phyloP scores from a whole-genome alignment of 2,888 invertebrate species.

The Merodon equestris region DNA sequence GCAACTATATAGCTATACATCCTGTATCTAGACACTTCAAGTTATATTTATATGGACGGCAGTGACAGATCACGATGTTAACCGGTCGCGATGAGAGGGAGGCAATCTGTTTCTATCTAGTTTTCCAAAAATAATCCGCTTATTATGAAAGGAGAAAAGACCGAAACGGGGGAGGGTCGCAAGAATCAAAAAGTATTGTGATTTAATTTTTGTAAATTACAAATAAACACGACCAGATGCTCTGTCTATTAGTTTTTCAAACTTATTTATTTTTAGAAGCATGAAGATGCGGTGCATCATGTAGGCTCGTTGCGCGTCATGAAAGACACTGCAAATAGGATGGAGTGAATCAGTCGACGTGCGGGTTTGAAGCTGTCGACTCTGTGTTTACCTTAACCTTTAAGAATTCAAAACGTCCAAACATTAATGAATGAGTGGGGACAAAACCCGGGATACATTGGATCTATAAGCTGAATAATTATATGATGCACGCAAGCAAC shows the following conservation, averaged over 20 bases:
- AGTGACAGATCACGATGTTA: conserved; percentile 47
- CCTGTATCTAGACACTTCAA: too few relatives aligned
- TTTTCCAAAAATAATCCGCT: conserved; percentile 56
- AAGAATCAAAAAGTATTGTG: conserved; percentile 35
- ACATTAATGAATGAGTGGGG: too few relatives aligned
- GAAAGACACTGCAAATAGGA: conserved; percentile 9
- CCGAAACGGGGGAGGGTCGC: conserved; percentile 53
- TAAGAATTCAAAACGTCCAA: too few relatives aligned
- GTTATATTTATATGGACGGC: conserved; percentile 18
- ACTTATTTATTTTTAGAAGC: conserved; percentile 39
- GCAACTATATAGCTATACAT: too few relatives aligned
- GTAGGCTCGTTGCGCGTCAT: conserved; percentile 35
- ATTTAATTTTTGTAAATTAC: conserved; percentile 50
- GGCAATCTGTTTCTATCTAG: conserved; percentile 40
- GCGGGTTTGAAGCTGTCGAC: too few relatives aligned
- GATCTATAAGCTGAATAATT: too few relatives aligned
- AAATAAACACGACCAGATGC: conserved; percentile 54
- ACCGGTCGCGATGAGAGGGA: conserved; percentile 12
- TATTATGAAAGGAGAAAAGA: conserved; percentile 5
- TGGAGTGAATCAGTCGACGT: not conserved
- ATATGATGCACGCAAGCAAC: too few relatives aligned
- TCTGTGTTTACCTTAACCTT: too few relatives aligned
- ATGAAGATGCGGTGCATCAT: conserved; percentile 27
- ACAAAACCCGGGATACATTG: too few relatives aligned
- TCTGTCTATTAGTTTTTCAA: conserved; percentile 48